Percentiles rank a stretch among this genome's conserved stretches.
These are phyloP conservation scores for Halictus rubicundus DNA, from an alignment of 1,140 invertebrate genomes.

Conservation along the genomic window DNA sequence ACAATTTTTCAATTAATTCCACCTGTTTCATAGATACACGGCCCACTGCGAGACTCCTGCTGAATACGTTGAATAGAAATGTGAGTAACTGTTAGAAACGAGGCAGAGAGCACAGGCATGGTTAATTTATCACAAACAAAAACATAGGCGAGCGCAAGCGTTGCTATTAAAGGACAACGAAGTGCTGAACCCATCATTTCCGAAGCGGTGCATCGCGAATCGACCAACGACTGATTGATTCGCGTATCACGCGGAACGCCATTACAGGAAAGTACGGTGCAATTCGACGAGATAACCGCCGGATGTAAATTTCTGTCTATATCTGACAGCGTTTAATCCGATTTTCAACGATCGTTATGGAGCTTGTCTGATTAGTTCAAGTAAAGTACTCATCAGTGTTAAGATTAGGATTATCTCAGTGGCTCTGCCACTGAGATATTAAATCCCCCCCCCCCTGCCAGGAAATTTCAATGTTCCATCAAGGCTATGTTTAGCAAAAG, in stretches of 20 bases:
- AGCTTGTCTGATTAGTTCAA: conserved; percentile 37
- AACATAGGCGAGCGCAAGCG: neutral
- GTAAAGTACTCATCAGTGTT: conserved; percentile 41
- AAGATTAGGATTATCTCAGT: conserved; percentile 51
- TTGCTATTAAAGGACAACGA: conserved; percentile 34
- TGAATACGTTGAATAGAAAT: neutral
- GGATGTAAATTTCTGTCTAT: conserved; percentile 44
- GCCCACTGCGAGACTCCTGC: neutral
- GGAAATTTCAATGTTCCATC: neutral
- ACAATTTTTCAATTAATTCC: no score
- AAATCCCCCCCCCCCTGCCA: conserved; percentile 19
- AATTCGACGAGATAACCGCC: conserved; percentile 42
- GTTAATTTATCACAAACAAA: conserved; percentile 3
- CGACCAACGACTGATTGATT: conserved; percentile 42
- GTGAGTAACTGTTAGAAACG: neutral
- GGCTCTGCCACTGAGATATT: conserved; percentile 42
- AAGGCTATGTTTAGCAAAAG: no score
- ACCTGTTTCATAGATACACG: no score
- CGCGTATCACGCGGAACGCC: conserved; percentile 34
- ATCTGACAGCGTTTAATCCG: conserved; percentile 52
- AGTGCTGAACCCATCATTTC: conserved; percentile 18
- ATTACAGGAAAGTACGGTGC: conserved; percentile 40
- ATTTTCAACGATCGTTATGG: conserved; percentile 47
- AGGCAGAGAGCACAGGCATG: neutral
- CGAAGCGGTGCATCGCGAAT: conserved; percentile 1